Evolutionary conservation across 2,888 invertebrate genomes (phyloP).

Genomic region (Chloroclystis v-ata): DNA sequence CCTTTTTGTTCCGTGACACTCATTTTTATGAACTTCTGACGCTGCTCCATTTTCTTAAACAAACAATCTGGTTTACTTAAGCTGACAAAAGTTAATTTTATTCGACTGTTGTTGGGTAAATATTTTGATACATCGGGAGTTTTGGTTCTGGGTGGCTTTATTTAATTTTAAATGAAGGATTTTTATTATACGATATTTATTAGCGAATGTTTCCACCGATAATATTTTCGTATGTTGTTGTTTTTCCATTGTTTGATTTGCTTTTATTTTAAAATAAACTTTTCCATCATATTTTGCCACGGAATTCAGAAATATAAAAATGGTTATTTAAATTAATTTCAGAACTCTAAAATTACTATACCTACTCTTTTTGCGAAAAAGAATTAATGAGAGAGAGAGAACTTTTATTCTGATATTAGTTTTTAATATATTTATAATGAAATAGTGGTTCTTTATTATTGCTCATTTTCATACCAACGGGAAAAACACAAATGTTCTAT

Average conservation of each 20-base stretch:
- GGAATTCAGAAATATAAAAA: no score
- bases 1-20: conserved; percentile 15
- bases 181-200: no score
- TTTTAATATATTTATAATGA: no score
- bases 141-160: background rate
- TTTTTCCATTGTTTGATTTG: no score
- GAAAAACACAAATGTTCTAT: no score
- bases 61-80: conserved; percentile 22
- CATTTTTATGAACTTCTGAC: conserved; percentile 35
- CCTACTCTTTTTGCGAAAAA: conserved; percentile 1
- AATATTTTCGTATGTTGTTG: no score
- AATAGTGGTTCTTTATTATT: no score
- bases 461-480: no score
- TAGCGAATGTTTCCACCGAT: no score
- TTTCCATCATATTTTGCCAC: no score
- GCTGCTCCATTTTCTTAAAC: conserved; percentile 29
- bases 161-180: no score
- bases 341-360: background rate
- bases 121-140: background rate
- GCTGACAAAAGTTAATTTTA: conserved; percentile 11
- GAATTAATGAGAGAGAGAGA: conserved; percentile 36
- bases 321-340: background rate
- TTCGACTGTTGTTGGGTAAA: background rate
- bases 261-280: no score
- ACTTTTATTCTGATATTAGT: conserved; percentile 50